These are phyloP conservation scores for Reinhardtius hippoglossoides DNA, from an alignment of 2,113 vertebrate genomes.

Conservation along the genomic window DNA sequence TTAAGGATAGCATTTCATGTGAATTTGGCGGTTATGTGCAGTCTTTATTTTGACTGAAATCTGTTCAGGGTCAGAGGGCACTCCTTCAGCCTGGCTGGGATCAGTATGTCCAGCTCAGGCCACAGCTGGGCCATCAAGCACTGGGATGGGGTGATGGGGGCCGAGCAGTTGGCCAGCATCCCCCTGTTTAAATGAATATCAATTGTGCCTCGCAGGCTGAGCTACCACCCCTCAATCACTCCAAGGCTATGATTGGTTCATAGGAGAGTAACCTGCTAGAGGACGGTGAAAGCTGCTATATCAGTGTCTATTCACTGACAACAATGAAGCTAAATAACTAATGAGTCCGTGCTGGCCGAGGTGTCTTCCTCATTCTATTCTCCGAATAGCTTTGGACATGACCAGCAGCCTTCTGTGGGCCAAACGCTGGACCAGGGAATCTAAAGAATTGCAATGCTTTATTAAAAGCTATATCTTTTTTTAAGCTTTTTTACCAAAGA, in stretches of 20 bases:
- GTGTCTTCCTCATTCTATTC: slow-evolving; percentile 43
- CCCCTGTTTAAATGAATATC: slow-evolving; percentile 60
- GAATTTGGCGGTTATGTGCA: not conserved
- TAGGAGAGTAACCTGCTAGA: slow-evolving; percentile 49
- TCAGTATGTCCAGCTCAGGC: slow-evolving; percentile 43
- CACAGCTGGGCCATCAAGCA: slow-evolving; percentile 57
- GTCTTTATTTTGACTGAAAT: not conserved
- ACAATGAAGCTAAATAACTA: slow-evolving; percentile 76
- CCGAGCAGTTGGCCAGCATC: slow-evolving; percentile 23
- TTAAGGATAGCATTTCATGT: not conserved
- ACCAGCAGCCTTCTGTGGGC: slow-evolving; percentile 64
- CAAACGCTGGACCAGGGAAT: slow-evolving; percentile 45
- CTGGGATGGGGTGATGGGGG: slow-evolving; percentile 12
- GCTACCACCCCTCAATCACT: slow-evolving; percentile 25
- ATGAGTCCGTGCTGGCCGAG: slow-evolving; percentile 61
- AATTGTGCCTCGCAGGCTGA: slow-evolving; percentile 43
- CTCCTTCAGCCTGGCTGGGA: not conserved
- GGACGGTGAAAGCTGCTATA: slow-evolving; percentile 26
- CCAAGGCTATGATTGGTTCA: slow-evolving; percentile 55
- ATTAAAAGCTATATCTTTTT: not conserved
- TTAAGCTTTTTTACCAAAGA: slow-evolving; percentile 53
- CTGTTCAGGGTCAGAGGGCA: not conserved
- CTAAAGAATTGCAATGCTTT: slow-evolving; percentile 60
- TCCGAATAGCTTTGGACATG: slow-evolving; percentile 66
- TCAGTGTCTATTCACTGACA: slow-evolving; percentile 58